Conservation (phyloP, 2,888 invertebrate genomes). For the Drosophila melanocephala region DNA sequence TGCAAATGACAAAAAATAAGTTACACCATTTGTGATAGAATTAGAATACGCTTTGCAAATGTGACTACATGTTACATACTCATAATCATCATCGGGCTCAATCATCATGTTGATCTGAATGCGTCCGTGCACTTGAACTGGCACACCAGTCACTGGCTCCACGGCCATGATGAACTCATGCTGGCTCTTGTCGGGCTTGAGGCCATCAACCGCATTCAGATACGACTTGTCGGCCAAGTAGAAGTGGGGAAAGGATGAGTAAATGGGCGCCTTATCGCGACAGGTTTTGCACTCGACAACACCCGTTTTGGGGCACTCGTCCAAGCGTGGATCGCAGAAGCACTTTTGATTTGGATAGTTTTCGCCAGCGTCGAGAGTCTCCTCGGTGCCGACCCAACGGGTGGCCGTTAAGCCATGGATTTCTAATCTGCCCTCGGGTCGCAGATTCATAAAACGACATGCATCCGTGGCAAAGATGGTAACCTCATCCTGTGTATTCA, state of each 20-base stretch:
- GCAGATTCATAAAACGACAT: slow-evolving; percentile 89
- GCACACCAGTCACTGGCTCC: slow-evolving; percentile 92
- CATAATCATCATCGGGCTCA: slow-evolving; percentile 86
- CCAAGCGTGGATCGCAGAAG: slow-evolving; percentile 87
- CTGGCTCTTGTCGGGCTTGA: slow-evolving; percentile 88
- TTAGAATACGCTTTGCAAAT: background rate
- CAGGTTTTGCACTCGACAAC: slow-evolving; percentile 91
- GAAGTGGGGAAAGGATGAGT: slow-evolving; percentile 93
- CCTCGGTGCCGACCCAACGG: slow-evolving; percentile 87
- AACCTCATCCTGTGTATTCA: slow-evolving; percentile 86
- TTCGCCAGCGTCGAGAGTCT: slow-evolving; percentile 91
- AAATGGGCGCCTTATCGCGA: slow-evolving; percentile 92
- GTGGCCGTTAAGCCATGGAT: slow-evolving; percentile 74
- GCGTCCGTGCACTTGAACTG: slow-evolving; percentile 90
- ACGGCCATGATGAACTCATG: slow-evolving; percentile 90
- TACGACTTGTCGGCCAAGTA: slow-evolving; percentile 90
- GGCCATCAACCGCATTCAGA: slow-evolving; percentile 88
- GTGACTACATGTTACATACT: slow-evolving; percentile 83
- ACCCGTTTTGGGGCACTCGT: slow-evolving; percentile 87
- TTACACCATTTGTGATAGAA: background rate
- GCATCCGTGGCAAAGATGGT: slow-evolving; percentile 91
- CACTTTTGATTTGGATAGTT: slow-evolving; percentile 88
- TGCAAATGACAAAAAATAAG: slow-evolving; percentile 79
- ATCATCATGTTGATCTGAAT: slow-evolving; percentile 91
- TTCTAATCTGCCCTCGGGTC: slow-evolving; percentile 65